Evolutionary conservation across 1,140 invertebrate species (phyloP), one percentile per base, ranked within the genome.

Genomic region (Bombus huntii): DNA sequence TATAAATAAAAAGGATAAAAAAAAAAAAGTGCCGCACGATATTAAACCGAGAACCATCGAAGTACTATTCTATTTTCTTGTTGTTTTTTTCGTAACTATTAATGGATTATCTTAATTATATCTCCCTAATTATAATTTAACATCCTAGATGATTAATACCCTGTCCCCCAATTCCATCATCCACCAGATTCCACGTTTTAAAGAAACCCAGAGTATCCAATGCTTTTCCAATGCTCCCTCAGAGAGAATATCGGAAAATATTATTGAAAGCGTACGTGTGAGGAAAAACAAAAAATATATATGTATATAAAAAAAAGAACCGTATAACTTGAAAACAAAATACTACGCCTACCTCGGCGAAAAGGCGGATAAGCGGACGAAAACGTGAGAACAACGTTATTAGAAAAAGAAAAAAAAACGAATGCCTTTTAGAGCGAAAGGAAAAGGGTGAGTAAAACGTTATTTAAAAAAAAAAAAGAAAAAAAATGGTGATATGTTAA

Each of bases 81-180:
- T 94, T 94, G 92, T 94, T 94, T 94, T 94, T 94, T 94, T 92
- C 90, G 91, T 94, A 92, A 94, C 93, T 93, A 94, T 93, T 94
- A 94, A 94, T 93, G 92, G 91, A 94, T 93, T 95, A 94, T 93
- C 88, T 92, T 95, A 95, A 94, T 94, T 88, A 89, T 94, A 94
- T 93, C 90, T 88, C 66, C 71, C 92, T 94, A 92, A 95, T 93
- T 95, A 94, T 94, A 93, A 94, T 95, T 95, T 94, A 94, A 94
- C 89, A 91, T 88, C 87, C 89, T 94, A 93, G 90, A 92, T 89
- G 87, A 92, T 93, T 94, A 94, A 94, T 91, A 86, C 72, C 81
- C 83, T 70, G 57, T 71, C 65, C 74, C 83, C 74, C 70, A 62
- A 66, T 82, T 79, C 85, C 88, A 62, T 77, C 73, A 34, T 44